phyloP scores from a whole-genome alignment of 2,113 vertebrate genomes.

The Coturnix japonica region DNA sequence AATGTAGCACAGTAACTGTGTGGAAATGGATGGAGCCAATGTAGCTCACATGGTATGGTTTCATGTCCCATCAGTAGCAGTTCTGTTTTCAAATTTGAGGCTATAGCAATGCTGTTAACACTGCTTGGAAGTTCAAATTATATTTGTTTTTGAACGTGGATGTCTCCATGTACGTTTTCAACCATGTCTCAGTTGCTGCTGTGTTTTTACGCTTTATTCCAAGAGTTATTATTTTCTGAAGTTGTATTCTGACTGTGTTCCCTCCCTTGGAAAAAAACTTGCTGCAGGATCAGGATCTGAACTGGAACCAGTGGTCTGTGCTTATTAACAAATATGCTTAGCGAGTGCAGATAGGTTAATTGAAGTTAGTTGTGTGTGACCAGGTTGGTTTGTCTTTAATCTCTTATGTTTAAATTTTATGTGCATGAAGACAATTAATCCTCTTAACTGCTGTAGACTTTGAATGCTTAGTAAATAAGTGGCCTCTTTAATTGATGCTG shows the following conservation, averaged over 20 bases:
- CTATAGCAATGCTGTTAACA: neutral
- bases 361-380: conserved; percentile 71
- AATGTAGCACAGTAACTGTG: neutral
- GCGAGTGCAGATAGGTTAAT: conserved; percentile 62
- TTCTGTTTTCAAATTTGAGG: neutral
- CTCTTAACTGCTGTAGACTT: conserved; percentile 69
- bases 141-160: neutral
- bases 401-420: conserved; percentile 72
- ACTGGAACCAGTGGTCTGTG: conserved; percentile 35
- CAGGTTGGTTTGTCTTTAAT: conserved; percentile 73
- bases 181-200: neutral
- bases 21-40: neutral
- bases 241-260: neutral
- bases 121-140: neutral
- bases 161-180: neutral
- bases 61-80: neutral
- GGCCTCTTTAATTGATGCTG: conserved; percentile 56
- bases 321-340: conserved; percentile 61
- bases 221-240: neutral
- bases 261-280: neutral
- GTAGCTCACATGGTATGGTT: neutral
- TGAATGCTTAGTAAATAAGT: conserved; percentile 67
- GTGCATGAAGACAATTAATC: conserved; percentile 72
- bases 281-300: neutral
- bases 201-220: neutral